These are phyloP conservation scores for Lasiurus borealis DNA, from an alignment of 2,113 vertebrate species.

Conservation along the genomic window DNA sequence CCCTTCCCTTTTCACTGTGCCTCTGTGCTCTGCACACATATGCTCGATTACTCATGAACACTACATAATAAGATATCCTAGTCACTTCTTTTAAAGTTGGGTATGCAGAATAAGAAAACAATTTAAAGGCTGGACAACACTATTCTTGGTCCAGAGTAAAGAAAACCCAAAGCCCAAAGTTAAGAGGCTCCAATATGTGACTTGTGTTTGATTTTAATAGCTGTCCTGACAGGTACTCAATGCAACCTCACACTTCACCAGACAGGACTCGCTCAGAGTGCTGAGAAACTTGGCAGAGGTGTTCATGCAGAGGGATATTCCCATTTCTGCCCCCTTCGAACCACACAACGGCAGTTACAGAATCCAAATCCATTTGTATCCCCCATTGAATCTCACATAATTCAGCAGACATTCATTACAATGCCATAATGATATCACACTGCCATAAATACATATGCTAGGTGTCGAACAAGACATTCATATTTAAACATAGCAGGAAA, in stretches of 20 bases:
- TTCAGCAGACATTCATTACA: constrained; percentile 67
- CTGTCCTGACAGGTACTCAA: rapidly evolving
- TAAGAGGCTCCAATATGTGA: rapidly evolving
- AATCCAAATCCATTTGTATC: constrained; percentile 64
- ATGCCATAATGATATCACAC: constrained; percentile 56
- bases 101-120: not conserved
- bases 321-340: not conserved
- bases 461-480: constrained; percentile 53
- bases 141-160: not conserved
- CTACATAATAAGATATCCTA: not conserved
- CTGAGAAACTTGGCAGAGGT: not conserved
- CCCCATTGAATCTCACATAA: constrained; percentile 44
- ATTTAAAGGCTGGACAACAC: not conserved
- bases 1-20: rapidly evolving
- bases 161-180: not conserved
- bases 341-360: constrained; percentile 63
- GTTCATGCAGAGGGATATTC: not conserved
- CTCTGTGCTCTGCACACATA: not conserved
- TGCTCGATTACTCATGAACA: not conserved
- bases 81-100: not conserved
- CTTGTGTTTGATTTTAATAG: not conserved
- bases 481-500: constrained; percentile 72
- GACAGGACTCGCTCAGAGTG: rapidly evolving
- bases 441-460: constrained; percentile 57
- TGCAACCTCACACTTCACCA: not conserved